Conservation (phyloP, 2,888 invertebrate species). For the Calliopum simillimum region DNA sequence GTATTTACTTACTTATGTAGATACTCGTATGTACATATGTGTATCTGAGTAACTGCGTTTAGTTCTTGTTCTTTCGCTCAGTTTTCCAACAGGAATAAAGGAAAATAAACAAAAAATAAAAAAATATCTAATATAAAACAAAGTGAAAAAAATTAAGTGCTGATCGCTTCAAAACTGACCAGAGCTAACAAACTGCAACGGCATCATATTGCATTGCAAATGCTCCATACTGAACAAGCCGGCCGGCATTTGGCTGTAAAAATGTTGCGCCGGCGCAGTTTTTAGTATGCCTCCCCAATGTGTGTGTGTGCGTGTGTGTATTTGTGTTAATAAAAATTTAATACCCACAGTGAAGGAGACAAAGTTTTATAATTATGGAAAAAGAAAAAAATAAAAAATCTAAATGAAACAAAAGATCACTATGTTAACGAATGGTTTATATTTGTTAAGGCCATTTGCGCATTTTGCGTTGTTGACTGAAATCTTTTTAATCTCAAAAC, state of each 20-base stretch:
- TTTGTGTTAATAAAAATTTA: conserved; percentile 40
- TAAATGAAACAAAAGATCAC: too few species aligned
- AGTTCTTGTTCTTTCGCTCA: neutral
- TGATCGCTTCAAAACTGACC: conserved; percentile 42
- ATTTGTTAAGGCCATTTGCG: too few species aligned
- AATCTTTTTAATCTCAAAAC: too few species aligned
- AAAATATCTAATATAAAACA: neutral
- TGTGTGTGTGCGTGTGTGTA: conserved; percentile 37
- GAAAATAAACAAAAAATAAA: neutral
- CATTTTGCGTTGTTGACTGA: too few species aligned
- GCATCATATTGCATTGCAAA: conserved; percentile 5
- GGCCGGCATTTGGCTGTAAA: conserved; percentile 43
- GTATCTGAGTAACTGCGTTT: conserved; percentile 17
- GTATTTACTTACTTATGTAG: conserved; percentile 21
- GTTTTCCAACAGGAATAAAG: conserved; percentile 20
- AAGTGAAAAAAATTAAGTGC: conserved; percentile 8
- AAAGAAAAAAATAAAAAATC: too few species aligned
- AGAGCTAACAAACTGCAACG: conserved; percentile 41
- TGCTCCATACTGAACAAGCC: conserved; percentile 7
- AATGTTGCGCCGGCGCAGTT: conserved; percentile 25
- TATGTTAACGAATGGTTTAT: too few species aligned
- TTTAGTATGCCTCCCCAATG: conserved; percentile 33
- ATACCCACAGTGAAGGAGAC: too few species aligned
- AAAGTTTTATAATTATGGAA: too few species aligned
- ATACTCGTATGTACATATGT: too few species aligned